phyloP scores from a whole-genome alignment of 2,113 vertebrate genomes.

The Pollachius pollachius region DNA sequence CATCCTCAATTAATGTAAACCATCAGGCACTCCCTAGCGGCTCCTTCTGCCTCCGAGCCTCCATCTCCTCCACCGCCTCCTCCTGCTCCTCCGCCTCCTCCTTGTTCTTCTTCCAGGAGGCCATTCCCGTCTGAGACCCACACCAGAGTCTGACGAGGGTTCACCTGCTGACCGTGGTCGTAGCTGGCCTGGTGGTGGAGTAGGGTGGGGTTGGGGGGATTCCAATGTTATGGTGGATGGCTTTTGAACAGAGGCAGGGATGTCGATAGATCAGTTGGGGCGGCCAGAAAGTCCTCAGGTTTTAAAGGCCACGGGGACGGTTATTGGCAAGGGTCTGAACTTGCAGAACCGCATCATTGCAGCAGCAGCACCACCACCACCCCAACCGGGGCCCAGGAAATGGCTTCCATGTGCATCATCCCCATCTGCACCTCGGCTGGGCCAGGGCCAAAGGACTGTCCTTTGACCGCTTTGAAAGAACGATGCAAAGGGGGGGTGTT shows the following conservation, averaged over 20 bases:
- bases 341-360: constrained; percentile 4
- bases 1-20: constrained; percentile 72
- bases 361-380: constrained; percentile 36
- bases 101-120: too few relatives aligned
- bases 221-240: constrained; percentile 43
- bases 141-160: constrained; percentile 49
- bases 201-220: constrained; percentile 19
- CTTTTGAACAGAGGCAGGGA: constrained; percentile 60
- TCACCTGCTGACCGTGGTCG: constrained; percentile 45
- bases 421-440: constrained; percentile 63
- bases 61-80: neutral
- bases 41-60: constrained; percentile 46
- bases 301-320: constrained; percentile 44
- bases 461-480: constrained; percentile 57
- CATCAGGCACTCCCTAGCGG: constrained; percentile 58
- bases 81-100: too few relatives aligned
- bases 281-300: constrained; percentile 49
- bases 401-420: constrained; percentile 63
- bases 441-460: constrained; percentile 58
- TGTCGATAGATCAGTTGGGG: constrained; percentile 59
- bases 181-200: constrained; percentile 51
- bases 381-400: constrained; percentile 51
- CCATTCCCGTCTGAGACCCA: too few relatives aligned
- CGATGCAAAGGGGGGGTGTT: constrained; percentile 32
- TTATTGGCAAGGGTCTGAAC: constrained; percentile 55